phyloP scores from a whole-genome alignment of 92 coral and sea anemone genomes.

The Zoanthus gigantus region DNA sequence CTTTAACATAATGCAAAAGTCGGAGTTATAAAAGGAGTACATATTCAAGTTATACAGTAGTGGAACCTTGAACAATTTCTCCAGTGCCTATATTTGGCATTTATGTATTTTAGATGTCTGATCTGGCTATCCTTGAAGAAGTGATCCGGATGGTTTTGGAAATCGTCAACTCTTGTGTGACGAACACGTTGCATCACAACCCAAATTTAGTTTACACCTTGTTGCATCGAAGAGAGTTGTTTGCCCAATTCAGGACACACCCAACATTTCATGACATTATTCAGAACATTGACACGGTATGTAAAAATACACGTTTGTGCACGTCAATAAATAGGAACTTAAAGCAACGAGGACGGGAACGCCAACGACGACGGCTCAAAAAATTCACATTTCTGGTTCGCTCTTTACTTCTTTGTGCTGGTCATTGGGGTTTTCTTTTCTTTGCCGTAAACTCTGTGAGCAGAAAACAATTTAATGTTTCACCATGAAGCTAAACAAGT shows the following conservation, averaged over 20 bases:
- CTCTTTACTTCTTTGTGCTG: too few relatives aligned
- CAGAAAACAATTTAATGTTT: too few relatives aligned
- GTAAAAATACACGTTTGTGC: conserved; percentile 19
- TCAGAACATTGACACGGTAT: conserved; percentile 97
- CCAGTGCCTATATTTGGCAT: not conserved
- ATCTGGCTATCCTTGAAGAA: conserved; percentile 95
- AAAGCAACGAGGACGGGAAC: too few relatives aligned
- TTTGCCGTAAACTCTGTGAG: too few relatives aligned
- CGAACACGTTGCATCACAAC: conserved; percentile 97
- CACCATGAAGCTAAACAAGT: too few relatives aligned
- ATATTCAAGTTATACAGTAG: too few relatives aligned
- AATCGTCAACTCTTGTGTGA: conserved; percentile 96
- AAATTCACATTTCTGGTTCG: too few relatives aligned
- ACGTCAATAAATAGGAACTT: not conserved
- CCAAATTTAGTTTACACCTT: conserved; percentile 97
- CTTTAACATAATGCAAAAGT: too few relatives aligned
- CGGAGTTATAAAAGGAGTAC: too few relatives aligned
- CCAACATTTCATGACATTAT: conserved; percentile 97
- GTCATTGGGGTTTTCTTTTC: too few relatives aligned
- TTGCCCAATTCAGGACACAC: conserved; percentile 97
- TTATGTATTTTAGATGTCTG: conserved; percentile 75
- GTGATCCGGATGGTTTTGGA: conserved; percentile 98
- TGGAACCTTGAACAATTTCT: too few relatives aligned
- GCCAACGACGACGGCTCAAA: too few relatives aligned
- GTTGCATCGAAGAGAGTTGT: conserved; percentile 94